Evolutionary conservation across 2,113 vertebrate genomes (phyloP).

Genomic region (Sturnus vulgaris): DNA sequence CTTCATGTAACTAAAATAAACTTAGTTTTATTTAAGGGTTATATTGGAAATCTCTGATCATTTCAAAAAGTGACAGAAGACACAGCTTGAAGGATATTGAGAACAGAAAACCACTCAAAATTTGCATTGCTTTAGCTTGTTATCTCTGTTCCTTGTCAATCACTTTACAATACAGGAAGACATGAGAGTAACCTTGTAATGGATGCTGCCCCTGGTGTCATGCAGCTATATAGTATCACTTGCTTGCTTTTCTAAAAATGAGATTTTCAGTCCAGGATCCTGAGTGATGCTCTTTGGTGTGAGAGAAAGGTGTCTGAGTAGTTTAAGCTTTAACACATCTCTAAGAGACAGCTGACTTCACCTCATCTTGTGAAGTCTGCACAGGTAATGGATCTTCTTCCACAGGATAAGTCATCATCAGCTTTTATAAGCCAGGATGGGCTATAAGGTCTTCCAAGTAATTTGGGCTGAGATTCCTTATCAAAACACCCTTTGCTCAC

Average conservation of each 20-base stretch:
- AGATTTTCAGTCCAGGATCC: background rate
- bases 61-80: background rate
- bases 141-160: background rate
- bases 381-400: background rate
- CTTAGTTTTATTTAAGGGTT: background rate
- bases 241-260: background rate
- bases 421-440: background rate
- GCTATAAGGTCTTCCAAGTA: background rate
- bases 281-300: background rate
- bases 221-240: fast-evolving
- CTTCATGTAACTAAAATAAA: background rate
- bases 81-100: background rate
- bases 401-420: background rate
- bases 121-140: background rate
- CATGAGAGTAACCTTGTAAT: background rate
- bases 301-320: background rate
- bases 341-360: background rate
- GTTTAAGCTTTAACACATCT: background rate
- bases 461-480: background rate
- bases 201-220: background rate
- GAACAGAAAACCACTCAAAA: background rate
- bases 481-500: background rate
- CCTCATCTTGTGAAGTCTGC: background rate
- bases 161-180: background rate
- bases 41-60: background rate